A percentile compares a stretch with the other conserved stretches of the same genome.
These are phyloP conservation scores for Melozone crissalis DNA, from an alignment of 2,113 vertebrate species.

Conservation along the genomic window DNA sequence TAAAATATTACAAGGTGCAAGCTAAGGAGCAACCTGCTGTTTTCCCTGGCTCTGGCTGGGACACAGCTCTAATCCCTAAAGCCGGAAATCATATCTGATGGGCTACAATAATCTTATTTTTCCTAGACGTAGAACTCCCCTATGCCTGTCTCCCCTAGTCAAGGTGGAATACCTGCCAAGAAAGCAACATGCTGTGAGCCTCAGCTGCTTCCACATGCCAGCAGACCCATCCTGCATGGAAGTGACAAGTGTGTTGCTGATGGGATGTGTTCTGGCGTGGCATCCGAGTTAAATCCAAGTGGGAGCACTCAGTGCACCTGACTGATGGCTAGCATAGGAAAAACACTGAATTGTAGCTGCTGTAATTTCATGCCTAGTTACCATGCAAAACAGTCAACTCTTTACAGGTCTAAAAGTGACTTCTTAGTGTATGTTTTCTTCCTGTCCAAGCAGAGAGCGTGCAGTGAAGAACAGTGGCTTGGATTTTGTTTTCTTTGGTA, in stretches of 20 bases:
- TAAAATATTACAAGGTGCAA: background rate
- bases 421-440: constrained; percentile 12
- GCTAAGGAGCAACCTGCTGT: background rate
- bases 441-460: background rate
- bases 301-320: background rate
- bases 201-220: background rate
- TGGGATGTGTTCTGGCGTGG: background rate
- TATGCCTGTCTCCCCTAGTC: background rate
- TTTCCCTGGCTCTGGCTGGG: background rate
- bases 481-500: constrained; percentile 48
- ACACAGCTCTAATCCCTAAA: background rate
- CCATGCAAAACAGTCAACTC: background rate
- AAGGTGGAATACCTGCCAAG: constrained; percentile 27
- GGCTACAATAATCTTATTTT: constrained; percentile 17
- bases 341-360: background rate
- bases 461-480: background rate
- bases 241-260: background rate
- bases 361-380: constrained; percentile 12
- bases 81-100: constrained; percentile 20
- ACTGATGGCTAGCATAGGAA: background rate
- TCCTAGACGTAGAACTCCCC: background rate
- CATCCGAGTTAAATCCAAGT: background rate
- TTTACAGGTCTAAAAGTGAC: background rate
- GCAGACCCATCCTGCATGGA: background rate
- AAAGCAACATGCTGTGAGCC: background rate